phyloP scores from a whole-genome alignment of 2,797 vertebrate species.

The Bradypus variegatus region DNA sequence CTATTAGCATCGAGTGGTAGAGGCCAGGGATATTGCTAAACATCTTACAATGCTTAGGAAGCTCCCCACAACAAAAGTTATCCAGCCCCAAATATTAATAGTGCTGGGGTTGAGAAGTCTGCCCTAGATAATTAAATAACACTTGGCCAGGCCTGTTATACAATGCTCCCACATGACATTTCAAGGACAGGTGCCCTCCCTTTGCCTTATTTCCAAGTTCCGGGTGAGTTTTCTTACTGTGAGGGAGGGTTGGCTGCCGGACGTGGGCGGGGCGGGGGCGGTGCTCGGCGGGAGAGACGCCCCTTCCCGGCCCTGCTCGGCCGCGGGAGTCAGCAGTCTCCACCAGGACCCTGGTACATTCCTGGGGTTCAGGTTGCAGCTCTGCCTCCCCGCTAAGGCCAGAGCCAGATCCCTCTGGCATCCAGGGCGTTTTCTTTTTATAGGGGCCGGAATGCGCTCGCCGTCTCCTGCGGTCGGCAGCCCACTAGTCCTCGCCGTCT shows the following conservation, averaged over 20 bases:
- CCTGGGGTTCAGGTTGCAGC: slow-evolving; percentile 51
- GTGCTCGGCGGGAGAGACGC: too few relatives aligned
- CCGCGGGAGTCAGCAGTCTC: not conserved
- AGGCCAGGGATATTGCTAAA: too few relatives aligned
- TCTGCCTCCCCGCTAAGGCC: not conserved
- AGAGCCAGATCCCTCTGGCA: slow-evolving; percentile 24
- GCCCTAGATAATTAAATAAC: not conserved
- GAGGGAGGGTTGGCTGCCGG: not conserved
- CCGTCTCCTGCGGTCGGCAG: not conserved
- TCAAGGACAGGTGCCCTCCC: not conserved
- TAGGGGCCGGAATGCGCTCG: slow-evolving; percentile 49
- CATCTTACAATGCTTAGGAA: rapidly evolving
- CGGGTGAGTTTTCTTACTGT: not conserved
- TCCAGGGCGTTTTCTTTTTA: slow-evolving; percentile 45
- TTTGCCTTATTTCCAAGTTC: not conserved
- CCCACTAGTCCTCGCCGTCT: not conserved
- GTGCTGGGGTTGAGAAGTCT: not conserved
- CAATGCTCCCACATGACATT: not conserved
- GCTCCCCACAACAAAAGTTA: not conserved
- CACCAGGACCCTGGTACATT: not conserved
- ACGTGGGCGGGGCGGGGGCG: too few relatives aligned
- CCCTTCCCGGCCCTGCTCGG: not conserved
- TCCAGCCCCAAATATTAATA: not conserved
- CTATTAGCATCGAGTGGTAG: not conserved
- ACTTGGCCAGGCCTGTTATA: not conserved